These are phyloP conservation scores for Aldabrachelys gigantea DNA, from an alignment of 2,113 vertebrate genomes.

Conservation along the genomic window DNA sequence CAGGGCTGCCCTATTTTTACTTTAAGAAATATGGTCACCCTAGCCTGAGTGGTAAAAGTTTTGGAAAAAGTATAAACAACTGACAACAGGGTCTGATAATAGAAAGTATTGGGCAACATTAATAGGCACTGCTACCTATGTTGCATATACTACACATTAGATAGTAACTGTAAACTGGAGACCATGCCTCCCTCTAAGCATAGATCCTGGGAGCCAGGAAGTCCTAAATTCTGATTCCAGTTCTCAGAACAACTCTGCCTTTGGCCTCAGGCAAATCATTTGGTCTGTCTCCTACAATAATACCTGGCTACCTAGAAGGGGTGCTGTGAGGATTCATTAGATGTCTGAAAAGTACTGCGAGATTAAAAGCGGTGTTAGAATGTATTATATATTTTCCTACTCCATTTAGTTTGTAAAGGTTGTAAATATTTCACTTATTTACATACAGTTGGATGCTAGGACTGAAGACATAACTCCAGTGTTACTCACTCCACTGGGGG, in stretches of 20 bases:
- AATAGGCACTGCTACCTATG: neutral
- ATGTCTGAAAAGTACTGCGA: neutral
- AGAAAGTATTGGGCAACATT: neutral
- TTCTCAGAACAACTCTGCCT: neutral
- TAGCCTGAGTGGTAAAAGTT: neutral
- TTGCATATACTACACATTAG: neutral
- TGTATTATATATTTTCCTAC: neutral
- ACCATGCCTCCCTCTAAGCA: neutral
- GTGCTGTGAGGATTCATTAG: neutral
- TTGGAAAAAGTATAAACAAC: neutral
- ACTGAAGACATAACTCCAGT: neutral
- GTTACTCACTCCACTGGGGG: neutral
- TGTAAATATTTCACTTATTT: neutral
- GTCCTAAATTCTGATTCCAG: neutral
- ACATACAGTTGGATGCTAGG: neutral
- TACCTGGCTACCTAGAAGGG: neutral
- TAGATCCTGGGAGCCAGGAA: neutral
- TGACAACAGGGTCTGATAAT: too few species aligned
- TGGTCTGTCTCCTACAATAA: neutral
- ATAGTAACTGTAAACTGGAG: neutral
- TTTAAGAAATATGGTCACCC: too few species aligned
- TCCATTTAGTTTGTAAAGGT: neutral
- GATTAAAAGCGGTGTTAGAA: neutral
- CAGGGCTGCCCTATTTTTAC: too few species aligned
- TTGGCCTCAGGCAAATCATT: neutral